phyloP scores from a whole-genome alignment of 2,797 vertebrate species.

The Hapalemur alaotrensis region DNA sequence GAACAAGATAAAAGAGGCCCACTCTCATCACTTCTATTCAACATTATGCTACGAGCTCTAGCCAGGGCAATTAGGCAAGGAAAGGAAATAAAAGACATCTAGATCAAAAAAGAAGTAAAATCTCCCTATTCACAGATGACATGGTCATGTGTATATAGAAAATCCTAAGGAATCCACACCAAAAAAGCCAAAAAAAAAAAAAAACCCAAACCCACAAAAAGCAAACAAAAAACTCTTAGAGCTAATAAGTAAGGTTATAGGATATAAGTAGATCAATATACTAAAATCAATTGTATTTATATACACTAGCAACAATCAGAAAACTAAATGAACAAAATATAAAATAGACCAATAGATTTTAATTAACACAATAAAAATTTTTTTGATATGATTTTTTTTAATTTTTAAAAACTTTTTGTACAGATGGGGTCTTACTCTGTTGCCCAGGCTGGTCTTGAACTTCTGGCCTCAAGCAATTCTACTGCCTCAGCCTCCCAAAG shows the following conservation, averaged over 20 bases:
- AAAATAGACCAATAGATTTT: not conserved
- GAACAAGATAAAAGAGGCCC: not conserved
- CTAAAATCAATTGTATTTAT: not conserved
- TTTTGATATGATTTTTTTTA: not conserved
- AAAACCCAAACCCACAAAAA: not conserved
- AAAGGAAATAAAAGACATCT: not conserved
- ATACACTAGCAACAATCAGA: not conserved
- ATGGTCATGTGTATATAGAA: not conserved
- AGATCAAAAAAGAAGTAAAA: not conserved
- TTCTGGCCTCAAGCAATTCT: no score
- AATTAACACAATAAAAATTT: not conserved
- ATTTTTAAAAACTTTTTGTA: no score
- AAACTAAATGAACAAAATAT: not conserved
- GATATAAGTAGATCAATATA: not conserved
- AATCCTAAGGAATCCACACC: not conserved
- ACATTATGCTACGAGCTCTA: not conserved
- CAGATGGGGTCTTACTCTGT: no score
- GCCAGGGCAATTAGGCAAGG: not conserved
- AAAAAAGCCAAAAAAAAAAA: not conserved
- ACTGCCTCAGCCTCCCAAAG: no score
- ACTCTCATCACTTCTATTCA: not conserved
- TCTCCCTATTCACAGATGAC: not conserved
- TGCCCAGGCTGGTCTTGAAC: no score
- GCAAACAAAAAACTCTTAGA: not conserved
- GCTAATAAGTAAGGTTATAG: not conserved